Conservation (phyloP, 2,888 invertebrate species). For the Scaptomyza caliginosa region DNA sequence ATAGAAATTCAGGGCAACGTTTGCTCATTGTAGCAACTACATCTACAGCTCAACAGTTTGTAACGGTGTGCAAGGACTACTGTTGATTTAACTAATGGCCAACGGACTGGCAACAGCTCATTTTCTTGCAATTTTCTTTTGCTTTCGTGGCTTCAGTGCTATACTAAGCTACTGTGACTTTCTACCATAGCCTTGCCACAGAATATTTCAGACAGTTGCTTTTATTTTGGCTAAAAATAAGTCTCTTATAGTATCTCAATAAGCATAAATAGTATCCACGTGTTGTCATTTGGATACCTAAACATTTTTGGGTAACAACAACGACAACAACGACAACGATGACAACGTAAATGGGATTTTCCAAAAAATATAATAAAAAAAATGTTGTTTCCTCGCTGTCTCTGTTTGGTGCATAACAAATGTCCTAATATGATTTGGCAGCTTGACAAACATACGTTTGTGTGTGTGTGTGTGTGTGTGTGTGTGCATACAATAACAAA, state of each 20-base stretch:
- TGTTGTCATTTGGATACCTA: background rate
- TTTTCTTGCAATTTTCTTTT: no score
- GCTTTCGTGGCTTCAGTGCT: no score
- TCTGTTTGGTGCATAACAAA: conserved; percentile 61
- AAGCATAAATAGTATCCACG: conserved; percentile 9
- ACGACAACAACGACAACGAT: background rate
- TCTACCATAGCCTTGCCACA: no score
- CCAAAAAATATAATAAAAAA: no score
- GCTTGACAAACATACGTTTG: background rate
- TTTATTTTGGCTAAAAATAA: background rate
- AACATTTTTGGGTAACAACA: conserved; percentile 4
- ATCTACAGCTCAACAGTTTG: conserved; percentile 1
- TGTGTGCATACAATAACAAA: conserved; percentile 53
- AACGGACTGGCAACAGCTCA: conserved; percentile 14
- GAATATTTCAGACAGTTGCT: no score
- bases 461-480: no score
- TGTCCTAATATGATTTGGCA: conserved; percentile 72
- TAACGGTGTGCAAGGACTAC: conserved; percentile 28
- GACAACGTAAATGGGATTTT: conserved; percentile 53
- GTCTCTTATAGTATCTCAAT: background rate
- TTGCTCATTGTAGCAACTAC: conserved; percentile 18
- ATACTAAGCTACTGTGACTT: no score
- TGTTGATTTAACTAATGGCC: conserved; percentile 66
- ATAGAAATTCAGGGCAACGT: conserved; percentile 39
- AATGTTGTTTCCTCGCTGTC: background rate